Evolutionary conservation across 2,113 vertebrate species (phyloP).

Genomic region (Acinonyx jubatus): DNA sequence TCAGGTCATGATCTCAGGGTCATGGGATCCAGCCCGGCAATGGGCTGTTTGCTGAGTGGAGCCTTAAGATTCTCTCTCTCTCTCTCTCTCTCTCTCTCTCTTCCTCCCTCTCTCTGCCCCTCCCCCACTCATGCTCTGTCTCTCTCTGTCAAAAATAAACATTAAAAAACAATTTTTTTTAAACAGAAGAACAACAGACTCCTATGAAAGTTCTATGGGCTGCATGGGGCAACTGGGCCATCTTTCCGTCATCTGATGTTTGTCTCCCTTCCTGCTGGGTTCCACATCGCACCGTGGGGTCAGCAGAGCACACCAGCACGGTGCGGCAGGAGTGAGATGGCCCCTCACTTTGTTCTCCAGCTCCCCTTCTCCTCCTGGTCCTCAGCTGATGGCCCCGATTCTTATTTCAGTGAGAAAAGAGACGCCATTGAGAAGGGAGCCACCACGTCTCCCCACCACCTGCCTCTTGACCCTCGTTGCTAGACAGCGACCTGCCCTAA

Average conservation of each 20-base stretch:
- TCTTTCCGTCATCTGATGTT: rapidly evolving
- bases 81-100: too few species aligned
- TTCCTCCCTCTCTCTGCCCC: too few species aligned
- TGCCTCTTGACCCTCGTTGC: not conserved
- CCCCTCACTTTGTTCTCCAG: not conserved
- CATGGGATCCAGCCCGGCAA: too few species aligned
- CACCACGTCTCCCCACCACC: not conserved
- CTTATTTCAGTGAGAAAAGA: not conserved
- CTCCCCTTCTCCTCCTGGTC: not conserved
- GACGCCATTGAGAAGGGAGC: not conserved
- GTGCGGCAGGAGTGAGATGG: not conserved
- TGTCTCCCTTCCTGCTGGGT: not conserved
- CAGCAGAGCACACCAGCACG: rapidly evolving
- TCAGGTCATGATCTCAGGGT: too few species aligned
- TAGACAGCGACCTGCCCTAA: not conserved
- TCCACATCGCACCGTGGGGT: too few species aligned
- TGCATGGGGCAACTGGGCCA: too few species aligned
- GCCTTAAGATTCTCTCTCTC: too few species aligned
- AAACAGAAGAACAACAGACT: not conserved
- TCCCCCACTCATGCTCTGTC: too few species aligned
- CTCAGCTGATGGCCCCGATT: not conserved
- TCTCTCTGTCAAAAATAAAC: too few species aligned
- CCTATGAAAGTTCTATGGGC: not conserved
- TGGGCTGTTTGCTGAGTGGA: too few species aligned
- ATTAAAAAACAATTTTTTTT: too few species aligned